These are phyloP conservation scores for Peromyscus polionotus DNA, from an alignment of 2,113 vertebrate species.

Conservation along the genomic window DNA sequence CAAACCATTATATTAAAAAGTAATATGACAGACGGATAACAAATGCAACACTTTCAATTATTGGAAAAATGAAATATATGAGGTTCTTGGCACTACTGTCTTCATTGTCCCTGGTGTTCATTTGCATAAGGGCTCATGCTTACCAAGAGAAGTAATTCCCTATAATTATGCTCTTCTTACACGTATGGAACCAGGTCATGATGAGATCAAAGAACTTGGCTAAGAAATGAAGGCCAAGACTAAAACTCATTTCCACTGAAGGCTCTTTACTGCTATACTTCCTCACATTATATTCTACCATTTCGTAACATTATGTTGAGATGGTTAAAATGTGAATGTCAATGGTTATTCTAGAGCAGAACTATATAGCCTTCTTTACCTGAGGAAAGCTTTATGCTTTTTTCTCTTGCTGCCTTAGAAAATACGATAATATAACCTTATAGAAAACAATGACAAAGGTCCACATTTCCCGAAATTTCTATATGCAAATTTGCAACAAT, in stretches of 20 bases:
- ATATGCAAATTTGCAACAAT: slow-evolving; percentile 66
- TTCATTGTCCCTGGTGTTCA: background rate
- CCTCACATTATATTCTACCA: background rate
- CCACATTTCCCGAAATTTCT: slow-evolving; percentile 62
- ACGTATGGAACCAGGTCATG: background rate
- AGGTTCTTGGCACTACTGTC: background rate
- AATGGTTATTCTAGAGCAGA: background rate
- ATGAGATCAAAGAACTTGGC: background rate
- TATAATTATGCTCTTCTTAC: background rate
- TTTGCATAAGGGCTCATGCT: background rate
- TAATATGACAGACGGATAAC: background rate
- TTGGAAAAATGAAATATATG: background rate
- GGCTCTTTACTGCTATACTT: background rate
- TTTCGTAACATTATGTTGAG: background rate
- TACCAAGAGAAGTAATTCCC: background rate
- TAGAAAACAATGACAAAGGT: slow-evolving; percentile 50
- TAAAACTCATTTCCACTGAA: background rate
- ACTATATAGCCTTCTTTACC: background rate
- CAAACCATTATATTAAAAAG: slow-evolving; percentile 40
- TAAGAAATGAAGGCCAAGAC: background rate
- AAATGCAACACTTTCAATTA: background rate
- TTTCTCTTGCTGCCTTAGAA: background rate
- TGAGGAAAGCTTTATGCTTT: background rate
- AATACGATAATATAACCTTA: background rate
- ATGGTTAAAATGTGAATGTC: background rate